These are phyloP conservation scores for Escarpia spicata DNA, from an alignment of 2,888 invertebrate species.

Conservation along the genomic window DNA sequence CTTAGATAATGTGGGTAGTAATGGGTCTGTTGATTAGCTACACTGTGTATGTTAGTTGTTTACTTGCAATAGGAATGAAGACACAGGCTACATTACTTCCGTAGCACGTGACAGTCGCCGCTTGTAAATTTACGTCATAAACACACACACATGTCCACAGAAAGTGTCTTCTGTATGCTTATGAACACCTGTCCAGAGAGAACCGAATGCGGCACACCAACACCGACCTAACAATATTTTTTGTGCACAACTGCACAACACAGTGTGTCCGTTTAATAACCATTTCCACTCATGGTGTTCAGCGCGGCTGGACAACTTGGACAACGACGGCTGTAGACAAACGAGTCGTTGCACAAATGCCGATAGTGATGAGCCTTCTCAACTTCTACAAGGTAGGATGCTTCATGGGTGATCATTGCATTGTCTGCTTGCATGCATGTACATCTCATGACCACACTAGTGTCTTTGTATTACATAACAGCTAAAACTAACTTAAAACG, in stretches of 20 bases:
- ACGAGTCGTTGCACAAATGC: not conserved
- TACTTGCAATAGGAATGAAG: too few species aligned
- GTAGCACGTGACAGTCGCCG: too few species aligned
- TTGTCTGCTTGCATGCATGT: not conserved
- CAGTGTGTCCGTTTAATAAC: not conserved
- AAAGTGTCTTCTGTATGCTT: too few species aligned
- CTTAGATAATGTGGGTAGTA: too few species aligned
- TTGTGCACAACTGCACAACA: not conserved
- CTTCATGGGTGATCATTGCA: not conserved
- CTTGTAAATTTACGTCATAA: too few species aligned
- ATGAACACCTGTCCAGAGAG: too few species aligned
- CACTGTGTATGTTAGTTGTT: too few species aligned
- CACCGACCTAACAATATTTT: too few species aligned
- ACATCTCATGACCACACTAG: not conserved
- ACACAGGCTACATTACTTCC: too few species aligned
- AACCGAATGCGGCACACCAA: too few species aligned
- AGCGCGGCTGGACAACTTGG: conserved; percentile 22
- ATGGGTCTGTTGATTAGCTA: too few species aligned
- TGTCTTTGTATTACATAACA: not conserved
- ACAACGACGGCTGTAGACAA: conserved; percentile 8
- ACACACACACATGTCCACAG: too few species aligned
- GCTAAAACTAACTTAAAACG: not conserved
- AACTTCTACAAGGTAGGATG: not conserved
- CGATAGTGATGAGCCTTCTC: not conserved
- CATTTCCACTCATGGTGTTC: not conserved